Evolutionary conservation across 2,888 invertebrate species (phyloP).

Genomic region (Drosophila kambysellisi): DNA sequence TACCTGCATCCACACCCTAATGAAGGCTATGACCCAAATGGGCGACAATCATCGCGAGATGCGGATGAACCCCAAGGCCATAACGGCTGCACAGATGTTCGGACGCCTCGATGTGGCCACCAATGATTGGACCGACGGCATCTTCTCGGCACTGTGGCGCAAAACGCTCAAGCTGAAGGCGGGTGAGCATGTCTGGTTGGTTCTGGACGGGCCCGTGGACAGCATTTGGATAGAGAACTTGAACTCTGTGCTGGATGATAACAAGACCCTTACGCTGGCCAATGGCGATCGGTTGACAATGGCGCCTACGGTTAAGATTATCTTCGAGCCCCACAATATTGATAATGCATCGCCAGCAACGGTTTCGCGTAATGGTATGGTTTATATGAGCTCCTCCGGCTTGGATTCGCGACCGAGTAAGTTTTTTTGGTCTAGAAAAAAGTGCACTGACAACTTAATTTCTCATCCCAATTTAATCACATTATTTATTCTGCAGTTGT

Average conservation of each 20-base stretch:
- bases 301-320: conserved; percentile 97
- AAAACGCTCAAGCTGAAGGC: conserved; percentile 95
- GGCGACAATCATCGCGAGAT: conserved; percentile 95
- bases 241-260: conserved; percentile 98
- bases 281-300: conserved; percentile 98
- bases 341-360: conserved; percentile 99
- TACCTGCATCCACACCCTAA: conserved; percentile 93
- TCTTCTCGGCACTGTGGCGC: conserved; percentile 98
- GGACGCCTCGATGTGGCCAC: conserved; percentile 98
- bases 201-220: conserved; percentile 98
- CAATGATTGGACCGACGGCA: conserved; percentile 99
- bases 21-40: conserved; percentile 95
- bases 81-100: conserved; percentile 99
- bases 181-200: conserved; percentile 96
- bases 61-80: conserved; percentile 99
- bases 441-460: background rate
- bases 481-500: conserved; percentile 86
- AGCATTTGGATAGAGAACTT: conserved; percentile 99
- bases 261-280: conserved; percentile 96
- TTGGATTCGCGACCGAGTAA: conserved; percentile 94
- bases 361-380: conserved; percentile 97
- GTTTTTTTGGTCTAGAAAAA: conserved; percentile 8
- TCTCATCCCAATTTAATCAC: background rate
- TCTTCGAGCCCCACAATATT: conserved; percentile 98
- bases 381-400: conserved; percentile 98